phyloP scores from a whole-genome alignment of 2,888 invertebrate genomes.

The Sminthurides aquaticus region DNA sequence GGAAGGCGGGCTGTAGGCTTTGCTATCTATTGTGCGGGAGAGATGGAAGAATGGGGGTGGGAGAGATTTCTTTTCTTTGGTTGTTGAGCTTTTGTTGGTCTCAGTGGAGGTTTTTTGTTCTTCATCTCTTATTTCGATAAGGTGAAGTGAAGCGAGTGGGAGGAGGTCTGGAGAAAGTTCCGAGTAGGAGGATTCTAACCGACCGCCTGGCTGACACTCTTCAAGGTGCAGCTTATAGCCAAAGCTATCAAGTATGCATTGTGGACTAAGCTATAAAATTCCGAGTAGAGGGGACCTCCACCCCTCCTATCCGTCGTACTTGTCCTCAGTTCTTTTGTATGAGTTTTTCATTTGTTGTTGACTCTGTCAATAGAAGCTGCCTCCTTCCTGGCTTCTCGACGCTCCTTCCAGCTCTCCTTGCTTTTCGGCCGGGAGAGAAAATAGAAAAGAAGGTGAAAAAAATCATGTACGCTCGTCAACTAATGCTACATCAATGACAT shows the following conservation, averaged over 20 bases:
- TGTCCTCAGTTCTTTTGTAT: neutral
- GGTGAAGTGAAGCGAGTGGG: neutral
- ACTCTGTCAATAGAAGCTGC: neutral
- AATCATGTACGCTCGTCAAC: no score
- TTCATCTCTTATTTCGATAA: neutral
- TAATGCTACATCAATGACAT: no score
- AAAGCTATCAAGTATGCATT: neutral
- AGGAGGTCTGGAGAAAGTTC: neutral
- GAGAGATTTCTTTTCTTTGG: slow-evolving; percentile 18
- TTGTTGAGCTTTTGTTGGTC: slow-evolving; percentile 31
- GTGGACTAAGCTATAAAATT: neutral
- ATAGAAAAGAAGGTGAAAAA: no score
- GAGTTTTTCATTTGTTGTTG: neutral
- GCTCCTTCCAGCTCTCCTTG: no score
- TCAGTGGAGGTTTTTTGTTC: slow-evolving; percentile 29
- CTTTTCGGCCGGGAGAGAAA: no score
- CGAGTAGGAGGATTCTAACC: neutral
- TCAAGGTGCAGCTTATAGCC: no score
- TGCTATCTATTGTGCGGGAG: neutral
- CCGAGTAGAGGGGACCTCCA: no score
- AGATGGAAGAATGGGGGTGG: neutral
- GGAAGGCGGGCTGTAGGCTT: no score
- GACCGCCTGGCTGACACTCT: neutral
- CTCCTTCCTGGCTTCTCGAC: no score
- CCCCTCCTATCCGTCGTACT: neutral